Conservation (phyloP, 2,888 invertebrate species). For the Hartigia nigra region DNA sequence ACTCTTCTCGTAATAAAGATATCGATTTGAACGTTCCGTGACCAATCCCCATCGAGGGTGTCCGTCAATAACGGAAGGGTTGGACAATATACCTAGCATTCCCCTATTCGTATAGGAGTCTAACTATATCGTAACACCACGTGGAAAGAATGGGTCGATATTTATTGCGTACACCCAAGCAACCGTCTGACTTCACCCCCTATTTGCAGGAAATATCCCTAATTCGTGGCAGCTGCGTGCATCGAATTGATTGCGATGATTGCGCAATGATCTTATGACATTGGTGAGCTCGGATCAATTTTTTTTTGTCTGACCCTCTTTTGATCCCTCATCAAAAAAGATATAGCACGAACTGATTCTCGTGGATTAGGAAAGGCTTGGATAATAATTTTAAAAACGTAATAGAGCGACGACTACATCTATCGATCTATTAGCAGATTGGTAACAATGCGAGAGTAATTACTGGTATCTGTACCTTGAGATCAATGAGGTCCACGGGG, state of each 20-base stretch:
- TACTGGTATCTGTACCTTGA: slow-evolving; percentile 37
- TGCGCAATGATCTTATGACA: neutral
- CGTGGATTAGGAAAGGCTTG: neutral
- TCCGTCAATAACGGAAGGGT: slow-evolving; percentile 42
- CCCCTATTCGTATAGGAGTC: neutral
- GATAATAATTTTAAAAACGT: neutral
- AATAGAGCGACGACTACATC: neutral
- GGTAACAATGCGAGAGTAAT: slow-evolving; percentile 50
- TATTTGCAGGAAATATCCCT: neutral
- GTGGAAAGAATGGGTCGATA: slow-evolving; percentile 22
- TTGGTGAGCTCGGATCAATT: neutral
- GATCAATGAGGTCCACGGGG: slow-evolving; percentile 44
- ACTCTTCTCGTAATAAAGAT: slow-evolving; percentile 40
- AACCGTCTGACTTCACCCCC: neutral
- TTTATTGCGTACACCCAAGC: slow-evolving; percentile 21
- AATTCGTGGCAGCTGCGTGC: neutral
- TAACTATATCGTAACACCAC: slow-evolving; percentile 10
- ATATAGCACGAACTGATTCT: neutral
- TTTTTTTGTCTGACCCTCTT: neutral
- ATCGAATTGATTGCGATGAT: neutral
- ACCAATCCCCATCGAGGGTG: slow-evolving; percentile 45
- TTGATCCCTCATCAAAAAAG: neutral
- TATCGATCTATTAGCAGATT: slow-evolving; percentile 50
- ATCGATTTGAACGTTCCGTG: slow-evolving; percentile 50
- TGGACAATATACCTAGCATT: slow-evolving; percentile 25